Percentiles rank a stretch among this genome's conserved stretches.
phyloP scores from a whole-genome alignment of 2,888 invertebrate genomes.

The Lasiommata megera region DNA sequence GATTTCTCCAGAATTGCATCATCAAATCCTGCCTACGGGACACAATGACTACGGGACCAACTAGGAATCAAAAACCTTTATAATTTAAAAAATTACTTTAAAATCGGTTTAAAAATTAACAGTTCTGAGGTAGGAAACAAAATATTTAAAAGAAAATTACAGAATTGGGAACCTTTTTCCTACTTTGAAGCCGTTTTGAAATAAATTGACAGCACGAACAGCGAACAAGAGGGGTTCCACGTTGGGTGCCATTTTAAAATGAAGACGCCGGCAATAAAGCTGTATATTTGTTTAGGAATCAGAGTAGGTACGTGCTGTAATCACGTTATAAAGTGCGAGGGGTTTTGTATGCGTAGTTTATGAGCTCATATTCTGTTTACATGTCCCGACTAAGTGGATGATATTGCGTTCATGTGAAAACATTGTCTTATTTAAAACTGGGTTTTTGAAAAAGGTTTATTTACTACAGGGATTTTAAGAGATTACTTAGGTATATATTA shows the following conservation, averaged over 20 bases:
- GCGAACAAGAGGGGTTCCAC: slow-evolving; percentile 15
- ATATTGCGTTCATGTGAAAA: slow-evolving; percentile 20
- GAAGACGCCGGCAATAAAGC: slow-evolving; percentile 51
- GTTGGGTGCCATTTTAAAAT: slow-evolving; percentile 56
- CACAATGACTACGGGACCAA: no score
- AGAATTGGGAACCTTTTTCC: no score
- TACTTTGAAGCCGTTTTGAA: not conserved
- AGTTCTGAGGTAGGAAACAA: no score
- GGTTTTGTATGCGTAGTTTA: slow-evolving; percentile 28
- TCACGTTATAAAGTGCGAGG: slow-evolving; percentile 35
- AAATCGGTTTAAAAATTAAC: no score
- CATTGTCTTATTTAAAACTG: slow-evolving; percentile 14
- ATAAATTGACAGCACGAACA: not conserved
- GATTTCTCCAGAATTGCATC: no score
- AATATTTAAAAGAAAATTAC: no score
- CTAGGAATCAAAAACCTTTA: no score
- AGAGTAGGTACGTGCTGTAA: slow-evolving; percentile 35
- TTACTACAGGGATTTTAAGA: not conserved
- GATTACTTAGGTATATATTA: no score
- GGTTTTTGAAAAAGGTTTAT: not conserved
- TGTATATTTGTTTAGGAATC: slow-evolving; percentile 52
- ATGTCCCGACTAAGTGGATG: slow-evolving; percentile 27
- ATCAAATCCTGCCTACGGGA: no score
- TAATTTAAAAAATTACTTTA: no score
- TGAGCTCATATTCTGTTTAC: slow-evolving; percentile 31